Evolutionary conservation across 2,113 vertebrate species (phyloP), one percentile per base, ranked within the genome.

Genomic region (Hemiscyllium ocellatum): DNA sequence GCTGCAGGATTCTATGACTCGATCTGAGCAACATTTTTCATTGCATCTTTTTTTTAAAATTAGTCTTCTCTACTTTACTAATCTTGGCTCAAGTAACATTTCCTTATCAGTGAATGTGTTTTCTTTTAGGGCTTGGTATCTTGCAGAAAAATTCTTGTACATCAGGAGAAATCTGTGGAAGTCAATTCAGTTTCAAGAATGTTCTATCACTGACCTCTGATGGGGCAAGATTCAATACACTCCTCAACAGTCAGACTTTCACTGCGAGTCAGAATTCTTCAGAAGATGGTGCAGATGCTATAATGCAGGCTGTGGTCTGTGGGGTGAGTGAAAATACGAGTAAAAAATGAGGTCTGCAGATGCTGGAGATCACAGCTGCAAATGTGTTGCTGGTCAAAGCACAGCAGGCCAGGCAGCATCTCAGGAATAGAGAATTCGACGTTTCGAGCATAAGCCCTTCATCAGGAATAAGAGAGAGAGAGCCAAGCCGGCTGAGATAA

Each of bases 201-300:
- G 47, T 96, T 95, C 95, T 97, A 90, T 95, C 96, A 50, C 96
- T 97, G 52, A 96, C 96, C 29, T 94, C 85, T 68, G 96, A 97
- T 42, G 95, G 96, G 61, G 96, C 90, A 96, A 80, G 96, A 42
- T 97, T 96, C 85, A 80, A 95, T 29, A 95, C 96, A 96, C 95
- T 96, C 7, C 96, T 97, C 19, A 95, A 95, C 68, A 37, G 85
- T 29, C 96, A 96, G 95, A 94, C 78, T 83, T 96, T 96, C 52
- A 96, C 96, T 8, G 96, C 87, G 56, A 96, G 96, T 66, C 93
- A 96, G 96, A 97, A 97, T 94, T 96, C 96, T 1, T 95, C 96
- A 3, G 96, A 96, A 70, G 95, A 96, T 22, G 96, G 96, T 50
- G 94, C 96, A 95, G 96, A 96, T 66, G 96, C 96, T 37, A 95